Evolutionary conservation across 2,113 vertebrate genomes (phyloP), one percentile per base, ranked within the genome.

Genomic region (Osmerus mordax): DNA sequence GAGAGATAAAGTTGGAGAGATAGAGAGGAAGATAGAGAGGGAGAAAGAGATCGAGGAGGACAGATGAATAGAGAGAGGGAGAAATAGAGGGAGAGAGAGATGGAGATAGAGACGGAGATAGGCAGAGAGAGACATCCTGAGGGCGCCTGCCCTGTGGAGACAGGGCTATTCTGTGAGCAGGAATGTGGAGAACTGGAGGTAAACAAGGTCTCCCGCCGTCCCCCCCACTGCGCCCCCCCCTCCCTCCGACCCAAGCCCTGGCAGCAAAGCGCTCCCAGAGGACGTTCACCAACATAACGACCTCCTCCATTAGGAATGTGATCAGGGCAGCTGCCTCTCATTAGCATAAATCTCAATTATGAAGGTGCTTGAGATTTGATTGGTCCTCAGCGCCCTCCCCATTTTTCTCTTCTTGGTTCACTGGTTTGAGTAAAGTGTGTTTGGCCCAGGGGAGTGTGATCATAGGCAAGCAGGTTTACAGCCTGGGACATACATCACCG

Each of bases 301-400:
- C 60, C 36, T 72, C n/a, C 70, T 65, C 66, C 71, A 56, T 81
- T 73, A 72, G 67, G 70, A 80, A 73, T 52, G 7, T 56, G 63
- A 83, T 66, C 59, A 74, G 52, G 6, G 60, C 81, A 77, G 76
- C 78, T 77, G 65, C 62, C 66, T 78, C 56, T 68, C 65, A 73
- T 82, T 80, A 83, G 59, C 63, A 76, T 75, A 56, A 77, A 70
- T 77, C 47, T 53, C 65, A 55, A 56, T 72, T 73, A 74, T 78
- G 41, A 67, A 72, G 69, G 64, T 74, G 36, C 19, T 71, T 74
- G 28, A 69, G 19, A 81, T 81, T 54, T 65, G 66, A 80, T 78
- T 78, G 59, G 52, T 23, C 47, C 67, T 51, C 25, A 25, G 51
- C 71, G 51, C 65, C 53, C 69, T 71, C 71, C 54, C 56, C 58